Percentiles rank a stretch among this genome's conserved stretches.
phyloP scores from a whole-genome alignment of 2,797 vertebrate genomes.

The Rhinophrynus dorsalis region DNA sequence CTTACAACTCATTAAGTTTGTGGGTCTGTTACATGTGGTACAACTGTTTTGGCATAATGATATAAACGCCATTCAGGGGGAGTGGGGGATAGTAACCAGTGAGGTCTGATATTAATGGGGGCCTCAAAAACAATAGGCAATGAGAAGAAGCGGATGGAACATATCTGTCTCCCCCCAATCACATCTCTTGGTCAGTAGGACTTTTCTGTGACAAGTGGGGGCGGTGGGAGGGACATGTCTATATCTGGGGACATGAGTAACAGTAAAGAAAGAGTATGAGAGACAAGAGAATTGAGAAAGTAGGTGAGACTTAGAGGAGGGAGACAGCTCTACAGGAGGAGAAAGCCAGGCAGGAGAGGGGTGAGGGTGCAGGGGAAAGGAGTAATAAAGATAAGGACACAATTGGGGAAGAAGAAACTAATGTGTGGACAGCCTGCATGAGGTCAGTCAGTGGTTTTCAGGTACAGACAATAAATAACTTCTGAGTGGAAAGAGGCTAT shows the following conservation, averaged over 20 bases:
- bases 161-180: not conserved
- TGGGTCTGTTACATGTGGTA: too few relatives aligned
- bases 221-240: not conserved
- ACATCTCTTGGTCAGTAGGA: not conserved
- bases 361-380: not conserved
- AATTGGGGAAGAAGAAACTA: not conserved
- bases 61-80: too few relatives aligned
- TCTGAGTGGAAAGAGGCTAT: too few relatives aligned
- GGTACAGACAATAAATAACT: too few relatives aligned
- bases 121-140: not conserved
- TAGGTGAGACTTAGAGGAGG: too few relatives aligned
- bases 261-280: not conserved
- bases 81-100: too few relatives aligned
- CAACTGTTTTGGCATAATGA: too few relatives aligned
- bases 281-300: not conserved
- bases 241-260: not conserved
- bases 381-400: not conserved
- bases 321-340: not conserved
- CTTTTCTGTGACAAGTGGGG: not conserved
- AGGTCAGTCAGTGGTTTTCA: not conserved
- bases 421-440: not conserved
- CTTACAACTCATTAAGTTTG: too few relatives aligned
- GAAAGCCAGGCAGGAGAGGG: not conserved
- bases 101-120: too few relatives aligned
- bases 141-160: not conserved